Conservation (phyloP, 2,888 invertebrate genomes). For the Ethmia dodecea region DNA sequence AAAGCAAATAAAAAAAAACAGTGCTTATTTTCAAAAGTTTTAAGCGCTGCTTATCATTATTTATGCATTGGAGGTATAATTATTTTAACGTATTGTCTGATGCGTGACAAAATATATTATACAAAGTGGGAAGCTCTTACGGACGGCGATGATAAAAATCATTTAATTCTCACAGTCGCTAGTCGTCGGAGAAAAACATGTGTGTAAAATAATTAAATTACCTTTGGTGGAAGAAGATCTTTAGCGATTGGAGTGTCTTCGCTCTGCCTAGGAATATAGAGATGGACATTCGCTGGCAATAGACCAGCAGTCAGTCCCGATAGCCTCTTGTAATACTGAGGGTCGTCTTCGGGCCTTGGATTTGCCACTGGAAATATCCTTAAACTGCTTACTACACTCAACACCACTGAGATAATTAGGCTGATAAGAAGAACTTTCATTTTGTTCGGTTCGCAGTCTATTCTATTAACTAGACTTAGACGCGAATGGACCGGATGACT, state of each 20-base stretch:
- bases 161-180: too few relatives aligned
- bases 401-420: slow-evolving; percentile 3
- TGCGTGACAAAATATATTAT: too few relatives aligned
- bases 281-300: background rate
- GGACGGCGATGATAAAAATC: too few relatives aligned
- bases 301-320: slow-evolving; percentile 11
- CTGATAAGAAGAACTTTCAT: background rate
- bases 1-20: too few relatives aligned
- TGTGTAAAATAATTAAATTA: slow-evolving; percentile 21
- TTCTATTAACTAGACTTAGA: slow-evolving; percentile 12
- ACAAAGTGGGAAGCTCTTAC: too few relatives aligned
- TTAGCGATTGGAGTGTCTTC: slow-evolving; percentile 18
- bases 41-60: too few relatives aligned
- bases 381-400: slow-evolving; percentile 3
- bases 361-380: slow-evolving; percentile 12
- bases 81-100: too few relatives aligned
- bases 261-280: too few relatives aligned
- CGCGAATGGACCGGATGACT: slow-evolving; percentile 25
- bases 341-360: background rate
- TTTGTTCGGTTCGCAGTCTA: background rate
- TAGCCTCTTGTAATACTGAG: slow-evolving; percentile 5
- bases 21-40: too few relatives aligned
- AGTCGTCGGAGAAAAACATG: too few relatives aligned
- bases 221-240: slow-evolving; percentile 41
- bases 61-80: too few relatives aligned